Conservation (phyloP, 2,113 vertebrate genomes). For the Corythoichthys haematopterus region DNA sequence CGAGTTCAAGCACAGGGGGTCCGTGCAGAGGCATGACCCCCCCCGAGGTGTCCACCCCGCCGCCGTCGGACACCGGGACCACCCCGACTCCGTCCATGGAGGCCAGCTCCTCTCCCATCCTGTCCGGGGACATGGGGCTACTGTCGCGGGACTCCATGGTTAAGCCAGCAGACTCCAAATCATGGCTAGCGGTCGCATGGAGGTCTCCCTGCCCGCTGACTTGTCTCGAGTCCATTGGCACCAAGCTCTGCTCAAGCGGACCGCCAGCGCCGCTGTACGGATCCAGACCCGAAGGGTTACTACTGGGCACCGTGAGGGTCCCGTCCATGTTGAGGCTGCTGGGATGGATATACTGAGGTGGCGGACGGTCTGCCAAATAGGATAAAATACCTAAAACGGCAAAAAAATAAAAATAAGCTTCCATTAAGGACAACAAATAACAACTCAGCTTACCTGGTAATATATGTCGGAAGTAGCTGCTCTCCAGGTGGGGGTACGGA, state of each 20-base stretch:
- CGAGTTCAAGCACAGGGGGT: slow-evolving; percentile 81
- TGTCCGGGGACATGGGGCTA: slow-evolving; percentile 89
- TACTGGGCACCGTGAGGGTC: slow-evolving; percentile 81
- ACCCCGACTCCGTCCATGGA: slow-evolving; percentile 83
- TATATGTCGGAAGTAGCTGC: slow-evolving; percentile 97
- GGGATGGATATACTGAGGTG: slow-evolving; percentile 96
- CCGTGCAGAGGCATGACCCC: slow-evolving; percentile 85
- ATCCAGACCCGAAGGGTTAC: slow-evolving; percentile 83
- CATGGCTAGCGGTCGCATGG: slow-evolving; percentile 82
- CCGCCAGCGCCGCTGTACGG: slow-evolving; percentile 83
- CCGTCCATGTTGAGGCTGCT: slow-evolving; percentile 90
- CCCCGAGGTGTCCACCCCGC: slow-evolving; percentile 78
- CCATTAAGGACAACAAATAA: too few species aligned
- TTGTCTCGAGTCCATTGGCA: slow-evolving; percentile 86
- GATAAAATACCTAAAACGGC: slow-evolving; percentile 84
- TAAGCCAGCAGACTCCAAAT: slow-evolving; percentile 82
- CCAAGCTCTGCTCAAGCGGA: slow-evolving; percentile 85
- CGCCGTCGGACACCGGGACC: slow-evolving; percentile 77
- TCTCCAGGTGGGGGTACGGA: slow-evolving; percentile 95
- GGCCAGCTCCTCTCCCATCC: slow-evolving; percentile 83
- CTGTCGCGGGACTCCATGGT: slow-evolving; percentile 89
- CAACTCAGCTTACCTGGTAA: slow-evolving; percentile 77
- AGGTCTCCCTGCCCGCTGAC: slow-evolving; percentile 81
- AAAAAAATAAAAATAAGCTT: background rate
- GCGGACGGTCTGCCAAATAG: slow-evolving; percentile 94